phyloP scores from a whole-genome alignment of 2,113 vertebrate species.

The Cochlearius cochlearius region DNA sequence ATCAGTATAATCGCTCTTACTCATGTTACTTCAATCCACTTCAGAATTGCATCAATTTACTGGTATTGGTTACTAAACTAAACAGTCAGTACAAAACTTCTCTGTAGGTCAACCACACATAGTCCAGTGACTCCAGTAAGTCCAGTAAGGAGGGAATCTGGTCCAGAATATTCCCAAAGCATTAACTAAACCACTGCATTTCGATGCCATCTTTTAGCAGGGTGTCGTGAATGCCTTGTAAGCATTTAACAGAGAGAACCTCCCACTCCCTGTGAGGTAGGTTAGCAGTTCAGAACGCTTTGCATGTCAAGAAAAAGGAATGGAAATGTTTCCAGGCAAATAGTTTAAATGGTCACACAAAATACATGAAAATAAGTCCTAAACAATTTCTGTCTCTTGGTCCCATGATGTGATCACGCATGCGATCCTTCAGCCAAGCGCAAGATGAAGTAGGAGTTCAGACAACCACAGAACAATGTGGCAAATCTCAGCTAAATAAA shows the following conservation, averaged over 20 bases:
- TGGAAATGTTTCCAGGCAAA: background rate
- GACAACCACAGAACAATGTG: background rate
- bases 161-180: background rate
- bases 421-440: background rate
- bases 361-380: background rate
- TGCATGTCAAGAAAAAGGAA: background rate
- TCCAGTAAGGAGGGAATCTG: background rate
- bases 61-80: background rate
- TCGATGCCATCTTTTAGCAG: background rate
- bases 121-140: background rate
- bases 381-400: background rate
- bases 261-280: background rate
- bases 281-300: background rate
- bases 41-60: constrained; percentile 3
- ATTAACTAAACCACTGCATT: background rate
- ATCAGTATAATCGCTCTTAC: background rate
- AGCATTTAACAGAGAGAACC: background rate
- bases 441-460: background rate
- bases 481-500: background rate
- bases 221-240: background rate
- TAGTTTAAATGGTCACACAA: background rate
- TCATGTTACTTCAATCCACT: background rate
- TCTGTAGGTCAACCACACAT: background rate
- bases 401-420: background rate
- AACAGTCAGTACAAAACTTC: background rate